Percentiles rank a stretch among this genome's conserved stretches.
Conservation (phyloP, 2,888 invertebrate genomes). For the Callosobruchus maculatus region DNA sequence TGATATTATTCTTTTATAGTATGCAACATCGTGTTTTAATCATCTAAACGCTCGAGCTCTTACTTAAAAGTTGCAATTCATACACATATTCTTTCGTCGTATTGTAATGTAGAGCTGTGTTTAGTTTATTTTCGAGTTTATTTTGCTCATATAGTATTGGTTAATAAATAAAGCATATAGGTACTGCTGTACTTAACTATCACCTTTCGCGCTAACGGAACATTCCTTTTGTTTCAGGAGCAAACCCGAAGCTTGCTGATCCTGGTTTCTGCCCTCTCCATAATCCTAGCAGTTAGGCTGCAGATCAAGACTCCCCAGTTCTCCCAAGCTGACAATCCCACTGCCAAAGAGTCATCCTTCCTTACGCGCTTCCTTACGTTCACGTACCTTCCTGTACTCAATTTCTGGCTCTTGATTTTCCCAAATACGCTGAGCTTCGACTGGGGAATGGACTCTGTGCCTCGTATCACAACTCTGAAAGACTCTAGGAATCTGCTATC, state of each 20-base stretch:
- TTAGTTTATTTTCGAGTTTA: too few species aligned
- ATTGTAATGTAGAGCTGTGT: too few species aligned
- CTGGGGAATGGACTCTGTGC: slow-evolving; percentile 98
- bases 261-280: slow-evolving; percentile 62
- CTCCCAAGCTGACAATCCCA: slow-evolving; percentile 93
- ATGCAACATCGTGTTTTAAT: too few species aligned
- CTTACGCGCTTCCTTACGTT: slow-evolving; percentile 86
- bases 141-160: too few species aligned
- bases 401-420: slow-evolving; percentile 81
- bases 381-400: slow-evolving; percentile 86
- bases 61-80: too few species aligned
- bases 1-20: too few species aligned
- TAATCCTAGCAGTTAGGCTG: slow-evolving; percentile 72
- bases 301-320: slow-evolving; percentile 79
- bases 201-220: too few species aligned
- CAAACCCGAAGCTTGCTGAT: slow-evolving; percentile 69
- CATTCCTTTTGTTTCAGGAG: slow-evolving; percentile 61
- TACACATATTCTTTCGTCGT: too few species aligned
- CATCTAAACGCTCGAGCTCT: too few species aligned
- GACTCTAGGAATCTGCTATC: slow-evolving; percentile 80
- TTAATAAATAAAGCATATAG: too few species aligned
- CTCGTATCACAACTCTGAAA: slow-evolving; percentile 71
- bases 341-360: slow-evolving; percentile 79
- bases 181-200: too few species aligned
- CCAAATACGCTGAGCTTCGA: slow-evolving; percentile 91